Evolutionary conservation across 1,140 invertebrate species (phyloP).

Genomic region (Sminthurides bifidus): DNA sequence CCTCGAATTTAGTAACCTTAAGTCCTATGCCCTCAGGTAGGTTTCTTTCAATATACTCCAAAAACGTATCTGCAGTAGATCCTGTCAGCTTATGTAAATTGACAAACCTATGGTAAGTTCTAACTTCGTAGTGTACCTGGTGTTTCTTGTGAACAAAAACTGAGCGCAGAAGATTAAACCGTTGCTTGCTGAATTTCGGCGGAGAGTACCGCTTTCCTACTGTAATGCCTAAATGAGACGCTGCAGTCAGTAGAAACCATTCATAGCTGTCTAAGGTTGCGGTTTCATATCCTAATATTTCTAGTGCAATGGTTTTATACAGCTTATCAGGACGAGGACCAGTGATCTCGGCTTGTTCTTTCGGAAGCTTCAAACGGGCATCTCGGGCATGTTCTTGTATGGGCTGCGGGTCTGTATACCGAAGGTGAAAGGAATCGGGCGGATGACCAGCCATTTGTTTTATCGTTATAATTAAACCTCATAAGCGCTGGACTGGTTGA

Average conservation of each 20-base stretch:
- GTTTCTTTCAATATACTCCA: slow-evolving; percentile 95
- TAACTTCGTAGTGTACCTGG: slow-evolving; percentile 86
- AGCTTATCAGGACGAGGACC: slow-evolving; percentile 51
- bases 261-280: slow-evolving; percentile 78
- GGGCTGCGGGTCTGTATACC: background rate
- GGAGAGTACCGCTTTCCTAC: slow-evolving; percentile 60
- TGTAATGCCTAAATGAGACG: slow-evolving; percentile 61
- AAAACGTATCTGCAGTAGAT: slow-evolving; percentile 85
- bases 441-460: background rate
- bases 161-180: slow-evolving; percentile 70
- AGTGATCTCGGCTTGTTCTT: background rate
- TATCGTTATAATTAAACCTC: background rate
- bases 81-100: slow-evolving; percentile 76
- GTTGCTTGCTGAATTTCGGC: slow-evolving; percentile 56
- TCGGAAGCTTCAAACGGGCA: background rate
- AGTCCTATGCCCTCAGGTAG: slow-evolving; percentile 92
- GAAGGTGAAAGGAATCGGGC: background rate
- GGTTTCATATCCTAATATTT: slow-evolving; percentile 72
- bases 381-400: background rate
- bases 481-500: background rate
- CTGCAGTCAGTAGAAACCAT: slow-evolving; percentile 65
- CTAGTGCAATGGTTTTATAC: slow-evolving; percentile 70
- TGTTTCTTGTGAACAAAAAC: slow-evolving; percentile 89
- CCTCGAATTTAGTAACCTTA: slow-evolving; percentile 71
- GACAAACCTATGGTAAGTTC: slow-evolving; percentile 81